A percentile compares a stretch with the other conserved stretches of the same genome.
Evolutionary conservation across 2,113 vertebrate genomes (phyloP).

Genomic region (Capreolus pygargus): DNA sequence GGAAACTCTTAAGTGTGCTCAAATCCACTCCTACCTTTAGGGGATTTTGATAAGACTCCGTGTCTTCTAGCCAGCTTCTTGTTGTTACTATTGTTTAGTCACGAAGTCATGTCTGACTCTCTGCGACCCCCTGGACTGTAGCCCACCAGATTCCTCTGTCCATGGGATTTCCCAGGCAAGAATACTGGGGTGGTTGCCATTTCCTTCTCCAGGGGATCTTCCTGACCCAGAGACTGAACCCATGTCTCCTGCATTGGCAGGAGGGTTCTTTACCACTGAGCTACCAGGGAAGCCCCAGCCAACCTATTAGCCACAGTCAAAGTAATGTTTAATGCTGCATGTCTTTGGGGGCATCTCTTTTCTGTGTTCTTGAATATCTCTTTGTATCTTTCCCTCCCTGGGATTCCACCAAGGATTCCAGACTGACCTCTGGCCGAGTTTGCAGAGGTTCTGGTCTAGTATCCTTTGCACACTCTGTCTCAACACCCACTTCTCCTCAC

Average conservation of each 20-base stretch:
- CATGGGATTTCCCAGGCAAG: background rate
- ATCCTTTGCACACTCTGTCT: background rate
- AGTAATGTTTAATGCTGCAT: background rate
- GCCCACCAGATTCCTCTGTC: background rate
- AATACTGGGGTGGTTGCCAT: background rate
- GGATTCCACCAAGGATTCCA: too few species aligned
- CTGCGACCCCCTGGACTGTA: background rate
- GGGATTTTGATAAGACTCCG: background rate
- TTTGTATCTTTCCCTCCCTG: background rate
- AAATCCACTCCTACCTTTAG: background rate
- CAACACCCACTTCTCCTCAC: background rate
- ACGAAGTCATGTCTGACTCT: background rate
- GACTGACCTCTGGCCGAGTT: too few species aligned
- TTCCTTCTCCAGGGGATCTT: background rate
- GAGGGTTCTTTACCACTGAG: background rate
- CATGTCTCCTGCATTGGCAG: background rate
- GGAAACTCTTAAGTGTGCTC: background rate
- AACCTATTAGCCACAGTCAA: background rate
- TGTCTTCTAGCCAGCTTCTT: background rate
- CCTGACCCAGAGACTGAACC: background rate
- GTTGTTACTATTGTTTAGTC: background rate
- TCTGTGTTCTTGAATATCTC: background rate
- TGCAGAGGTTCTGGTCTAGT: background rate
- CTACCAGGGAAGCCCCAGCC: background rate
- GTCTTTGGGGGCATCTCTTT: background rate